These are phyloP conservation scores for Catagonus wagneri DNA, from an alignment of 2,113 vertebrate genomes.

Conservation along the genomic window DNA sequence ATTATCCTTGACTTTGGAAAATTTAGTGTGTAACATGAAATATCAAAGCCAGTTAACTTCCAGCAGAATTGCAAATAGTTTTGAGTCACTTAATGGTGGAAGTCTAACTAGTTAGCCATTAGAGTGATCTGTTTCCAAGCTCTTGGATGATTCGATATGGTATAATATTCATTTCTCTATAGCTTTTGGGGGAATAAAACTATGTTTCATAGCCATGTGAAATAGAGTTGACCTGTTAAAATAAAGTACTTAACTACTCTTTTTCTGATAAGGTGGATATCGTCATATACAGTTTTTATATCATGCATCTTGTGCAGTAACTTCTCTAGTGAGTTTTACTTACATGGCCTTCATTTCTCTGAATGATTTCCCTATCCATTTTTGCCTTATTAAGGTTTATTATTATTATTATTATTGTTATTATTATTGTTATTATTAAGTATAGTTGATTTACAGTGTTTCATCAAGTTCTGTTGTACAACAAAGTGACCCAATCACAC, in stretches of 20 bases:
- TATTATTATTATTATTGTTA: too few relatives aligned
- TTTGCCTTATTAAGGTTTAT: too few relatives aligned
- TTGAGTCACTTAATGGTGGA: background rate
- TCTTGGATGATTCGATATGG: background rate
- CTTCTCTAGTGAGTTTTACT: background rate
- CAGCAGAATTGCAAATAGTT: background rate
- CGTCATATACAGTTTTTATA: background rate
- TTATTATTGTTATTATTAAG: too few relatives aligned
- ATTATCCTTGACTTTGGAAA: slow-evolving; percentile 26
- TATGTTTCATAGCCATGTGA: background rate
- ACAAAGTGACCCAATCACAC: too few relatives aligned
- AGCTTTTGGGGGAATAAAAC: background rate
- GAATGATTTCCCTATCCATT: background rate
- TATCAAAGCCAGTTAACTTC: slow-evolving; percentile 20
- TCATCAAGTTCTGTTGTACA: too few relatives aligned
- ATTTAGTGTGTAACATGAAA: slow-evolving; percentile 34
- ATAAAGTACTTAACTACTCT: background rate
- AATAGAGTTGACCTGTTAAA: background rate
- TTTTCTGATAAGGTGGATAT: background rate
- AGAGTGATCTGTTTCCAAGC: background rate
- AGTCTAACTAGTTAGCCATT: background rate
- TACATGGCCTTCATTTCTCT: background rate
- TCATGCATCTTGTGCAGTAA: background rate
- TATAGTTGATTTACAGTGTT: too few relatives aligned
- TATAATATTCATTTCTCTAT: background rate